Evolutionary conservation across 2,113 vertebrate species (phyloP), one percentile per base, ranked within the genome.

Genomic region (Thamnophis sirtalis): DNA sequence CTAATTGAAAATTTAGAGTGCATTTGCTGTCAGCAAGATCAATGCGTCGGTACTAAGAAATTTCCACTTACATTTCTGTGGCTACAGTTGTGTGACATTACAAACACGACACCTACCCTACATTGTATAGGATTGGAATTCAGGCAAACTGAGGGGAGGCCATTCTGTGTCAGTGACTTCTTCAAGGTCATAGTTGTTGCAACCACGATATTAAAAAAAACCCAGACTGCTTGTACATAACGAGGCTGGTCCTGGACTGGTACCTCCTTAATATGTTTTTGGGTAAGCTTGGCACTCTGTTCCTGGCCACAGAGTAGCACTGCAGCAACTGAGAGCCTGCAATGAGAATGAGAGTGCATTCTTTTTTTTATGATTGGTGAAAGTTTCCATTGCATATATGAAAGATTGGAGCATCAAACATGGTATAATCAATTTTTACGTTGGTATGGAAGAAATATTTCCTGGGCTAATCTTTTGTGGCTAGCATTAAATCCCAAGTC

Each of bases 241-340:
- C 0, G 26, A 51, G 28, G 17, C 48, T 19, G 19, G 54, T 54
- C 9, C 55, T 49, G n/a, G 48, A 2, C 86, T 91, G 89, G 54
- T 21, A 48, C 5, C 63, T 84, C 43, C 21, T 86, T 87, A 90
- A 91, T 84, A 5, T 0, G 2, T 17, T 88, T 48, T 84, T 48
- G 43, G 56, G 43, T 91, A 56, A 58, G 17, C 60, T 54, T 91
- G 86, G 68, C 24, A 0, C 49, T 55, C 55, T 11, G 24, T 50
- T 85, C n/a, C 26, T 93, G 87, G 87, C 92, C 55, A 4, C 49
- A 2, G n/a, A 91, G 56, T 68, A 56, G 88, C 92, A 93, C 86
- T 93, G 92, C 92, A 54, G 89, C 49, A 43, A n/a, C 21, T 51
- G 73, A 87, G 53, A n/a, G n/a, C 28, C 63, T 91, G 89, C 89